A percentile compares a stretch with the other conserved stretches of the same genome.
Evolutionary conservation across 2,888 invertebrate genomes (phyloP).

Genomic region (Catocala fraxini): DNA sequence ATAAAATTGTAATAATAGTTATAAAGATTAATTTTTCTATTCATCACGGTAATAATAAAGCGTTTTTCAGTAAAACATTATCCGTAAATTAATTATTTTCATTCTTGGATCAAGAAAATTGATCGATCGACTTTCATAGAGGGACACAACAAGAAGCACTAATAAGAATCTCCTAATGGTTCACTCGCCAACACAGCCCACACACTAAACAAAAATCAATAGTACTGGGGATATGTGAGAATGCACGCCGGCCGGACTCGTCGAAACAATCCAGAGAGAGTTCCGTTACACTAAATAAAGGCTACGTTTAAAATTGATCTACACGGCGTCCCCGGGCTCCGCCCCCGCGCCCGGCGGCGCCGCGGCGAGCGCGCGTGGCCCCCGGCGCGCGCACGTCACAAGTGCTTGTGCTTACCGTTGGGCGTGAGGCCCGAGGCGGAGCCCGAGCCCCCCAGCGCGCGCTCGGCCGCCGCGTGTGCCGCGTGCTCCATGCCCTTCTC

Average conservation of each 20-base stretch:
- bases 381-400: constrained; percentile 77
- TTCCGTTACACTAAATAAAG: constrained; percentile 33
- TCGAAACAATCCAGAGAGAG: constrained; percentile 5
- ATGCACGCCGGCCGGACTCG: constrained; percentile 25
- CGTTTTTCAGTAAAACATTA: no score
- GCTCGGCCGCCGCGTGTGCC: constrained; percentile 92
- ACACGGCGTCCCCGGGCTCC: constrained; percentile 9
- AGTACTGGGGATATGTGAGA: not conserved
- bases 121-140: no score
- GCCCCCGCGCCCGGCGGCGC: no score
- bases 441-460: constrained; percentile 84
- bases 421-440: constrained; percentile 55
- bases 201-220: not conserved
- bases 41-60: no score
- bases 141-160: no score
- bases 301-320: constrained; percentile 34
- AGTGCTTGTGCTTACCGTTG: constrained; percentile 89
- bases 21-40: no score
- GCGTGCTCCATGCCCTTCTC: constrained; percentile 95
- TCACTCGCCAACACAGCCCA: constrained; percentile 1
- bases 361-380: constrained; percentile 43
- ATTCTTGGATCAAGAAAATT: no score
- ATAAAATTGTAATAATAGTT: no score
- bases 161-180: not conserved
- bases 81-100: no score